These are phyloP conservation scores for Myotis vivesi DNA, from an alignment of 2,797 vertebrate species.

Conservation along the genomic window DNA sequence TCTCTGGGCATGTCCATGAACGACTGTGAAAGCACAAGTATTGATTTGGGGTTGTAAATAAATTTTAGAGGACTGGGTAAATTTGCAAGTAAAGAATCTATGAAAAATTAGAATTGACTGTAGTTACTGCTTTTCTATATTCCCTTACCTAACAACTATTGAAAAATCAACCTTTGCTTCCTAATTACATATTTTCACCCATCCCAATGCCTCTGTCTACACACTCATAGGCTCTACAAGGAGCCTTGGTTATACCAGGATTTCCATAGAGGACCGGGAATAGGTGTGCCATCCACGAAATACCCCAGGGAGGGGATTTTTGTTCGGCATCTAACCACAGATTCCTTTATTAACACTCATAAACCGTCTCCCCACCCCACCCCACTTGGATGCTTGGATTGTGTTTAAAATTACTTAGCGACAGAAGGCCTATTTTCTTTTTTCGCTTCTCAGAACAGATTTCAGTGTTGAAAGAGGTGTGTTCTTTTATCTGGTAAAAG, in stretches of 20 bases:
- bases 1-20: background rate
- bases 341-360: background rate
- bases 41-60: background rate
- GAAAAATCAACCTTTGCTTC: constrained; percentile 21
- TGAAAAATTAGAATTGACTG: background rate
- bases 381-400: constrained; percentile 1
- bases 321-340: background rate
- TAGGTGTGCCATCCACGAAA: background rate
- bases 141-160: background rate
- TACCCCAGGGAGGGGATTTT: background rate
- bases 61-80: background rate
- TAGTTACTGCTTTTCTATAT: background rate
- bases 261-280: background rate
- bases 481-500: constrained; percentile 74
- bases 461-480: constrained; percentile 69
- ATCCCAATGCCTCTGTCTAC: background rate
- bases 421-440: constrained; percentile 39
- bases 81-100: background rate
- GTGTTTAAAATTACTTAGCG: constrained; percentile 51
- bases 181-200: background rate
- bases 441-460: constrained; percentile 53
- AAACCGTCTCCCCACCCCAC: background rate
- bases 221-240: fast-evolving
- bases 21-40: background rate
- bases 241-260: background rate